Evolutionary conservation across 2,888 invertebrate genomes (phyloP).

Genomic region (Parnassius orleans): DNA sequence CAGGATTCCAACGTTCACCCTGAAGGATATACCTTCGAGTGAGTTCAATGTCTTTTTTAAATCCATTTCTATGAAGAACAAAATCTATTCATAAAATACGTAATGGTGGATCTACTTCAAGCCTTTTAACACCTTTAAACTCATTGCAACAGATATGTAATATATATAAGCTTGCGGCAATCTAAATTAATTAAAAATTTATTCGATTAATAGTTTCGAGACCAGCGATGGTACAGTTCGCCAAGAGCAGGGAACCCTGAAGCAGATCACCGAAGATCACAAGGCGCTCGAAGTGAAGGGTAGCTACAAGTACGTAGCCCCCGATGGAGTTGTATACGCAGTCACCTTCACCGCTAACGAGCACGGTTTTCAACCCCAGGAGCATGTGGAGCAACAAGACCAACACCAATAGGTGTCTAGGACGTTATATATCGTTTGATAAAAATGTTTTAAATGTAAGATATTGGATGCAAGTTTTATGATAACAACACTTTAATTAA

Average conservation of each 20-base stretch:
- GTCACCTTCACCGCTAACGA: conserved; percentile 80
- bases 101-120: too few species aligned
- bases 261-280: conserved; percentile 74
- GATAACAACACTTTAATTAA: not conserved
- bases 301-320: conserved; percentile 74
- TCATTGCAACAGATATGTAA: too few species aligned
- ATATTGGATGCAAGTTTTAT: not conserved
- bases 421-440: not conserved
- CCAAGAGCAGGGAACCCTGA: conserved; percentile 76
- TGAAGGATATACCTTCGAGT: conserved; percentile 65
- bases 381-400: conserved; percentile 57
- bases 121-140: too few species aligned
- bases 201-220: conserved; percentile 55
- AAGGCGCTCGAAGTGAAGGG: conserved; percentile 76
- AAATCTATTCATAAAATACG: too few species aligned
- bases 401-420: conserved; percentile 32
- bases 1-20: conserved; percentile 58
- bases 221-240: conserved; percentile 77
- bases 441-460: conserved; percentile 1
- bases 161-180: too few species aligned
- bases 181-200: not conserved
- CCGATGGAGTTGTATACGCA: conserved; percentile 77
- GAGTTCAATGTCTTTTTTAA: conserved; percentile 37
- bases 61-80: not conserved
- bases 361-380: conserved; percentile 79